Conservation (phyloP, 2,888 invertebrate genomes). For the Drosophila flavopinicola region DNA sequence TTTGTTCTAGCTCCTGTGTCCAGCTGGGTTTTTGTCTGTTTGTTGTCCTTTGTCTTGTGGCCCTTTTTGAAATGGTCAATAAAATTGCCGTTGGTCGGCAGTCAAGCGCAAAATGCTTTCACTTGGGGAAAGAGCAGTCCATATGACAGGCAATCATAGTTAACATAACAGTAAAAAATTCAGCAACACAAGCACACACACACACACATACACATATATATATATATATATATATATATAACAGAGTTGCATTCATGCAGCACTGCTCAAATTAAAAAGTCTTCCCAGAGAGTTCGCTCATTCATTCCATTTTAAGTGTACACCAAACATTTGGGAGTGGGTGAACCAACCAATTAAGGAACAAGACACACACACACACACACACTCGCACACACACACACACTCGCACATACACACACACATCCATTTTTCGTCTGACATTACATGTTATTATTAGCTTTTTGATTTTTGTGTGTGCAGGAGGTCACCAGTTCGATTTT, state of each 20-base stretch:
- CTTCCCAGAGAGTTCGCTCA: conserved; percentile 44
- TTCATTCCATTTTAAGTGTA: conserved; percentile 61
- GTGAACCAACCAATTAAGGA: conserved; percentile 28
- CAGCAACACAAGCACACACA: conserved; percentile 12
- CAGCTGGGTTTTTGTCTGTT: conserved; percentile 17
- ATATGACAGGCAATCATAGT: conserved; percentile 65
- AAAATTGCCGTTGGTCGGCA: conserved; percentile 58
- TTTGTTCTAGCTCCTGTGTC: conserved; percentile 44
- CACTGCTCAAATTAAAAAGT: conserved; percentile 60
- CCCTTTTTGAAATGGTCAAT: conserved; percentile 61
- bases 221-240: too few species aligned
- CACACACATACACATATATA: background rate
- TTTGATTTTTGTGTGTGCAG: conserved; percentile 13
- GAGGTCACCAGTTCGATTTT: conserved; percentile 24
- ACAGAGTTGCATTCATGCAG: conserved; percentile 47
- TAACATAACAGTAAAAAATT: conserved; percentile 62
- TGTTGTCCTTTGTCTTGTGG: conserved; percentile 39
- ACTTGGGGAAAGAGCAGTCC: conserved; percentile 34
- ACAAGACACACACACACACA: conserved; percentile 14
- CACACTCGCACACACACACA: conserved; percentile 26
- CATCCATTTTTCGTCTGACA: conserved; percentile 40
- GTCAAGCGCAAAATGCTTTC: conserved; percentile 57
- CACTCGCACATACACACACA: conserved; percentile 31
- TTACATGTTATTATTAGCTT: conserved; percentile 30
- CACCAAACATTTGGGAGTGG: background rate